phyloP scores from a whole-genome alignment of 2,888 invertebrate genomes.

The Blomia tropicalis region DNA sequence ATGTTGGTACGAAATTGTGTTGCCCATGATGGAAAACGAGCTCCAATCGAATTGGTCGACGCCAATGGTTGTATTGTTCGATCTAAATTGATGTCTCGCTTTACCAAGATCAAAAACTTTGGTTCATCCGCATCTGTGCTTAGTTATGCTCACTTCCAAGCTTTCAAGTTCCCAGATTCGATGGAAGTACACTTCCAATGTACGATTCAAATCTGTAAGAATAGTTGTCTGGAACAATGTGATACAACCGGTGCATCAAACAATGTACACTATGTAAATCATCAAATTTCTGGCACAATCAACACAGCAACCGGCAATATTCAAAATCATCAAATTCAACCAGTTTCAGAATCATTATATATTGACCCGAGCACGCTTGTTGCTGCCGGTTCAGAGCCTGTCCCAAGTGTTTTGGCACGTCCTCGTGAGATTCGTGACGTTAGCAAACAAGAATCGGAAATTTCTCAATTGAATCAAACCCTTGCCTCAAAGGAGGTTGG shows the following conservation, averaged over 20 bases:
- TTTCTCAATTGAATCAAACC: slow-evolving; percentile 3
- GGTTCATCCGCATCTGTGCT: slow-evolving; percentile 79
- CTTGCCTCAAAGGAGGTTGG: slow-evolving; percentile 29
- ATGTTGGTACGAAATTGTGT: slow-evolving; percentile 86
- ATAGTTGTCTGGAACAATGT: slow-evolving; percentile 82
- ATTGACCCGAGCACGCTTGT: neutral
- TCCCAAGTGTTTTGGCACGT: slow-evolving; percentile 15
- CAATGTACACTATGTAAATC: slow-evolving; percentile 2
- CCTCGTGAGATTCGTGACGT: slow-evolving; percentile 30
- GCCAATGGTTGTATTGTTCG: slow-evolving; percentile 78
- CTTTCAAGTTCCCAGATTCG: slow-evolving; percentile 85
- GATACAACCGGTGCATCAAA: slow-evolving; percentile 32
- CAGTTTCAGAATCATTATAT: neutral
- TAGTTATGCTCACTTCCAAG: slow-evolving; percentile 81
- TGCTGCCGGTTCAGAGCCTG: neutral
- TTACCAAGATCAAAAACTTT: slow-evolving; percentile 86
- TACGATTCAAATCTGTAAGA: slow-evolving; percentile 80
- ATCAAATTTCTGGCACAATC: slow-evolving; percentile 34
- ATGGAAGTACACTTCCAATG: slow-evolving; percentile 94
- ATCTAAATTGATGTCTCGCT: slow-evolving; percentile 78
- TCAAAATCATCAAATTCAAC: neutral
- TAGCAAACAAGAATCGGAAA: neutral
- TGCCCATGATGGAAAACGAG: slow-evolving; percentile 81
- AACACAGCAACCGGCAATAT: slow-evolving; percentile 24
- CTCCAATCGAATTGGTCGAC: slow-evolving; percentile 80